Percentiles rank a stretch among this genome's conserved stretches.
Conservation (phyloP, 2,888 invertebrate species). For the Pterostichus madidus region DNA sequence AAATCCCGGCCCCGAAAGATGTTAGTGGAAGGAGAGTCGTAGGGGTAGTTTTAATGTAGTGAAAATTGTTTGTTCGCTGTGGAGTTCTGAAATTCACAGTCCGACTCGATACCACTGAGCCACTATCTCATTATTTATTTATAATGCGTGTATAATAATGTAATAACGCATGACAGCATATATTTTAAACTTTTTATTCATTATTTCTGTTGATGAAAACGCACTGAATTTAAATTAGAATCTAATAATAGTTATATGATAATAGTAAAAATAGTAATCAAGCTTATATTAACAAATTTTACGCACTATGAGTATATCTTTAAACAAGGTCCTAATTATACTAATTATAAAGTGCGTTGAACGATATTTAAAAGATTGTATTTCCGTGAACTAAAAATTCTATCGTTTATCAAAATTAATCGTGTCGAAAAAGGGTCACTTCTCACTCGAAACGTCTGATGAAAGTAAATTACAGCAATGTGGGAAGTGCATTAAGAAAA, state of each 20-base stretch:
- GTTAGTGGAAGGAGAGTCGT: too few species aligned
- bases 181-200: too few species aligned
- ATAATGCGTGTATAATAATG: too few species aligned
- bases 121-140: too few species aligned
- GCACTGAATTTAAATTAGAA: neutral
- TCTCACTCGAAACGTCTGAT: neutral
- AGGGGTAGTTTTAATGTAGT: too few species aligned
- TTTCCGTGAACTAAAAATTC: conserved; percentile 35
- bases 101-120: too few species aligned
- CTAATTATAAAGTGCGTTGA: conserved; percentile 9
- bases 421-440: conserved; percentile 34
- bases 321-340: conserved; percentile 5
- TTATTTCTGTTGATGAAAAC: neutral
- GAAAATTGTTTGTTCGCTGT: too few species aligned
- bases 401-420: conserved; percentile 28
- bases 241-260: neutral
- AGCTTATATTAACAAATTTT: neutral
- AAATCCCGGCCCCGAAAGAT: too few species aligned
- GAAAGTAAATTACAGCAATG: conserved; percentile 54
- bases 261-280: conserved; percentile 1
- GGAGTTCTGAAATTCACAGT: too few species aligned
- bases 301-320: neutral
- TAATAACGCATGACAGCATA: too few species aligned
- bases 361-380: conserved; percentile 13
- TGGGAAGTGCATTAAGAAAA: conserved; percentile 63